A percentile compares a stretch with the other conserved stretches of the same genome.
Evolutionary conservation across 2,797 vertebrate genomes (phyloP).

Genomic region (Morus bassanus): DNA sequence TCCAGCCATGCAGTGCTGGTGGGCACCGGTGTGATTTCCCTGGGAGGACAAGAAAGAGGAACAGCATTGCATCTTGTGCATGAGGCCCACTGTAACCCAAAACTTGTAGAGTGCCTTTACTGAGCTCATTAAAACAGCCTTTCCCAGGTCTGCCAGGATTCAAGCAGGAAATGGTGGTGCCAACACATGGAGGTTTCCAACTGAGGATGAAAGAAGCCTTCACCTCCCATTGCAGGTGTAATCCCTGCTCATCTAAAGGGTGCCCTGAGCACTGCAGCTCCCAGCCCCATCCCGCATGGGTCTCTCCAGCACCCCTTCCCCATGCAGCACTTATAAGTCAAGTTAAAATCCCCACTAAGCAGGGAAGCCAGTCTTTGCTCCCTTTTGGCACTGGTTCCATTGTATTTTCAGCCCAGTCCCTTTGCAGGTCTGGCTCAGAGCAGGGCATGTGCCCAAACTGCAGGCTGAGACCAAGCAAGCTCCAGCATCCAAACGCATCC

Average conservation of each 20-base stretch:
- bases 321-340: neutral
- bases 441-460: neutral
- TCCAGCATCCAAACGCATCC: neutral
- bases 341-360: neutral
- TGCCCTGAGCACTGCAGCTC: neutral
- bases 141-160: neutral
- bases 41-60: neutral
- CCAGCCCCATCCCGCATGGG: rapidly evolving
- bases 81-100: neutral
- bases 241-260: neutral
- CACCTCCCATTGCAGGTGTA: rapidly evolving
- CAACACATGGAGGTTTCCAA: rapidly evolving
- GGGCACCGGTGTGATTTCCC: neutral
- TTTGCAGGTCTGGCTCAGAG: neutral
- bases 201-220: neutral
- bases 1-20: neutral
- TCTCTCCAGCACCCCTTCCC: neutral
- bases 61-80: neutral
- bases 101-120: neutral
- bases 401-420: neutral
- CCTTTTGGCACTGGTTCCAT: neutral
- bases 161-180: neutral
- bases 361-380: neutral
- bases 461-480: neutral
- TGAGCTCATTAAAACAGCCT: neutral